Evolutionary conservation across 2,113 vertebrate genomes (phyloP), one percentile per base, ranked within the genome.

Genomic region (Condylura cristata): DNA sequence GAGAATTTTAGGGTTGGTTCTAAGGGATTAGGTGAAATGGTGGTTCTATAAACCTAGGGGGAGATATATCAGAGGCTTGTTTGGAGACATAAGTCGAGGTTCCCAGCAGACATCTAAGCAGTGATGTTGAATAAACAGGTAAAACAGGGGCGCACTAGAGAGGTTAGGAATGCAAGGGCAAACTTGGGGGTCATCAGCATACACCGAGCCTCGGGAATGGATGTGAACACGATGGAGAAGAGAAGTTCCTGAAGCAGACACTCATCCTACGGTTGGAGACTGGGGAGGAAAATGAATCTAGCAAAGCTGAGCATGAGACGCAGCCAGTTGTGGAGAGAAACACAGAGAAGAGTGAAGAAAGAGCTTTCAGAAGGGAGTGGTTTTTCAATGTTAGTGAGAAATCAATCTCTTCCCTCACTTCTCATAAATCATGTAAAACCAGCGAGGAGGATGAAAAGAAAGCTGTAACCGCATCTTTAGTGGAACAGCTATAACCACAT

Each of bases 361-460:
- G 28, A 14, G 8, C 56, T 22, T 78, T n/a, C 20, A 48, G 39
- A 72, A 68, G 46, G 30, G 17, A 16, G 1, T 6, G 61, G 13
- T 6, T 66, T 85, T 76, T n/a, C 16, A 87, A 53, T 66, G 51
- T 65, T 70, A 51, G 8, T 48, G 20, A 75, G 71, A 66, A 75
- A 75, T 34, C 65, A 58, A 6, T 20, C 37, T 63, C n/a, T 84
- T n/a, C 30, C 16, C 30, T 78, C 4, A 32, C 63, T 44, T 71
- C 44, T 44, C 65, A 39, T 83, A 74, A 70, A 51, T 93, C 84
- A 63, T 37, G 53, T 32, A 92, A 96, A 48, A 90, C 37, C 22
- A 78, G 37, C 44, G 51, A 53, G 63, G 26, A 56, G 63, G 79
- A 53, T 53, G 26, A 48, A 89, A 82, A 89, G 48, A 70, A 93